These are phyloP conservation scores for Rambutsinella grinnellia DNA, from an alignment of 2,888 invertebrate genomes.

Conservation along the genomic window DNA sequence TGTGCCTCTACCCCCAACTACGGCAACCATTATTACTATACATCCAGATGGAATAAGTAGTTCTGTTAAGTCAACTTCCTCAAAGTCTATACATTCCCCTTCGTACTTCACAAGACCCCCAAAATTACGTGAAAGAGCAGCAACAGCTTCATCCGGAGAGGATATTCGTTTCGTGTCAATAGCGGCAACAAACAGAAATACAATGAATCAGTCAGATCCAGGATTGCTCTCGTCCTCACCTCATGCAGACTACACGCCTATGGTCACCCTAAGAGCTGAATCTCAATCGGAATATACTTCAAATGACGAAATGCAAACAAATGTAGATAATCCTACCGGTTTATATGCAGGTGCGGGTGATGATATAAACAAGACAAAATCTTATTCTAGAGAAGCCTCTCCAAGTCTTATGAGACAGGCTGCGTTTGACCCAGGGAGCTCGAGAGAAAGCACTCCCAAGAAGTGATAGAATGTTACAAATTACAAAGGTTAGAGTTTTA, in stretches of 20 bases:
- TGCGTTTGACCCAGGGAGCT: conserved; percentile 55
- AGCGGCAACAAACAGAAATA: conserved; percentile 41
- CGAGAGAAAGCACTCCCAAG: conserved; percentile 59
- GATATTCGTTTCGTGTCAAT: conserved; percentile 55
- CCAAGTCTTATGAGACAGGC: conserved; percentile 48
- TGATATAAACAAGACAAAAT: neutral
- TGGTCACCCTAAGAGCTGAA: conserved; percentile 31
- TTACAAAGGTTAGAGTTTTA: neutral
- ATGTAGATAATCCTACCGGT: conserved; percentile 4
- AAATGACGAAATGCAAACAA: neutral
- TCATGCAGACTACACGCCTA: conserved; percentile 17
- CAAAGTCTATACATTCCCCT: conserved; percentile 43
- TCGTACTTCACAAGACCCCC: conserved; percentile 41
- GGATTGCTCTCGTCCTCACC: conserved; percentile 54
- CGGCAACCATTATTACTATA: conserved; percentile 3
- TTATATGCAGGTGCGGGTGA: neutral
- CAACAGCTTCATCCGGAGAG: conserved; percentile 62
- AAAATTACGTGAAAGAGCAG: conserved; percentile 52
- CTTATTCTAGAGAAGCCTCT: conserved; percentile 27
- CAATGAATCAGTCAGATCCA: conserved; percentile 61
- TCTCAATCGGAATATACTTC: too few relatives aligned
- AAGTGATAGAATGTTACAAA: conserved; percentile 29
- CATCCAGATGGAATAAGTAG: conserved; percentile 8
- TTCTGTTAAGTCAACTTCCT: neutral
- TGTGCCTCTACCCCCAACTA: conserved; percentile 11